These are phyloP conservation scores for Thymelicus lineola DNA, from an alignment of 2,888 invertebrate species.

Conservation along the genomic window DNA sequence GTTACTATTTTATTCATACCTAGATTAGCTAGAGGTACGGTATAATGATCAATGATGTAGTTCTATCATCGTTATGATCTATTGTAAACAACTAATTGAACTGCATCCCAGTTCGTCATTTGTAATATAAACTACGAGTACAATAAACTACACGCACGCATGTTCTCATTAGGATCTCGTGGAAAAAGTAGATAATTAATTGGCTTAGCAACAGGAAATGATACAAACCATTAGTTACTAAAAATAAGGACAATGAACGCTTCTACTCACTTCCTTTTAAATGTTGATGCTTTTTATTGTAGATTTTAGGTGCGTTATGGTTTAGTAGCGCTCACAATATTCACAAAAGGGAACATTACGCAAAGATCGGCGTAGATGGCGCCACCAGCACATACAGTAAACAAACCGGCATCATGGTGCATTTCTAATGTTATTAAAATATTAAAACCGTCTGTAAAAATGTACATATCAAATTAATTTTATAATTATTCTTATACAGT, in stretches of 20 bases:
- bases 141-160: slow-evolving; percentile 17
- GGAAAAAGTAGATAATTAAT: slow-evolving; percentile 39
- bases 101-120: neutral
- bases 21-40: neutral
- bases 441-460: too few species aligned
- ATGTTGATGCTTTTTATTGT: slow-evolving; percentile 3
- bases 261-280: slow-evolving; percentile 7
- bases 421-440: too few species aligned
- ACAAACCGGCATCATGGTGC: too few species aligned
- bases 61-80: neutral
- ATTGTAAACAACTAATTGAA: neutral
- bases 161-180: slow-evolving; percentile 14
- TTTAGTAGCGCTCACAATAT: too few species aligned
- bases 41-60: neutral
- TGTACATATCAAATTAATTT: too few species aligned
- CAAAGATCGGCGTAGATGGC: too few species aligned
- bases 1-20: too few species aligned
- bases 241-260: slow-evolving; percentile 27
- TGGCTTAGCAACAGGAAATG: slow-evolving; percentile 33
- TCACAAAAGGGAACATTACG: too few species aligned
- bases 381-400: too few species aligned
- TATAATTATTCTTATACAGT: too few species aligned
- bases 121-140: slow-evolving; percentile 4
- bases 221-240: slow-evolving; percentile 22
- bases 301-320: neutral